These are phyloP conservation scores for Cyphomyrus plagiostoma DNA, from an alignment of 2,113 vertebrate species.

Conservation along the genomic window DNA sequence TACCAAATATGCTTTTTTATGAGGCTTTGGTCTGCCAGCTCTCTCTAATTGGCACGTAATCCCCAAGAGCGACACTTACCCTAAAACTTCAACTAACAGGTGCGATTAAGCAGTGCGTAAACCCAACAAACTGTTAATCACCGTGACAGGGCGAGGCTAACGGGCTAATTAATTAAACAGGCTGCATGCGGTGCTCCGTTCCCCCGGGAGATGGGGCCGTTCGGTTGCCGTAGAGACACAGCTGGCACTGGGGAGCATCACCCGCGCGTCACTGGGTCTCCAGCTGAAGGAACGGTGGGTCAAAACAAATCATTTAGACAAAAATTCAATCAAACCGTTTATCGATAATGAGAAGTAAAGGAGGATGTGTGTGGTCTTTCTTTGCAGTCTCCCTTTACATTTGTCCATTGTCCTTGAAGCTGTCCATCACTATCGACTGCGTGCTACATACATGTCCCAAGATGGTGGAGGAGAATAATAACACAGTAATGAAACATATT, in stretches of 20 bases:
- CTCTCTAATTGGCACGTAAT: not conserved
- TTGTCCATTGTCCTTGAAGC: not conserved
- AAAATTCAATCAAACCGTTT: not conserved
- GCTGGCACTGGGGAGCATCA: no score
- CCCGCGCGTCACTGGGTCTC: not conserved
- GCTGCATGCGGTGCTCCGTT: no score
- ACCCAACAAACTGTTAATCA: slow-evolving; percentile 17
- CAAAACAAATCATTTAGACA: not conserved
- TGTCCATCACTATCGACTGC: not conserved
- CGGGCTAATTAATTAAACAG: slow-evolving; percentile 25
- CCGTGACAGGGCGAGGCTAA: slow-evolving; percentile 2
- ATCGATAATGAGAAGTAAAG: not conserved
- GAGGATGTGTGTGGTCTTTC: not conserved
- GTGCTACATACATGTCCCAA: not conserved
- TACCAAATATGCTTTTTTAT: not conserved
- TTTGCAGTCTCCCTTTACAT: not conserved
- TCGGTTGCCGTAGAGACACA: not conserved
- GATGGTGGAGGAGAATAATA: not conserved
- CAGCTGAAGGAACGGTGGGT: not conserved
- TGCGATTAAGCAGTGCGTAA: slow-evolving; percentile 14
- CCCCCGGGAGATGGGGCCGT: no score
- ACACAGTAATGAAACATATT: not conserved
- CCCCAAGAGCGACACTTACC: not conserved
- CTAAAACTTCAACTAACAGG: not conserved
- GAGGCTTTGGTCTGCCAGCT: not conserved